Percentiles rank a stretch among this genome's conserved stretches.
Conservation (phyloP, 1,140 invertebrate genomes). For the Musca domestica region DNA sequence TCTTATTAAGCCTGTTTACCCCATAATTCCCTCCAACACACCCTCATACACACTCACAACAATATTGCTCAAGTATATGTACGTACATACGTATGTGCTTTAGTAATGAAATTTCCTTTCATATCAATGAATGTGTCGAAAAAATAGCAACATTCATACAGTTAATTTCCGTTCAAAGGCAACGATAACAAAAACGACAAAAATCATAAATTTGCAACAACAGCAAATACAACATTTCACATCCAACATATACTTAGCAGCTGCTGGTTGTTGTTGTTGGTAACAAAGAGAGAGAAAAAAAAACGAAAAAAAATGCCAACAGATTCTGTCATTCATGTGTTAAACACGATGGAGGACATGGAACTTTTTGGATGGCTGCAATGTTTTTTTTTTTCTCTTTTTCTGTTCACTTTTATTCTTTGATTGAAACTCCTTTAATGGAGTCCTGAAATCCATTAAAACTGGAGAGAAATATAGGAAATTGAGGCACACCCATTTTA, state of each 20-base stretch:
- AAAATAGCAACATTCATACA: conserved; percentile 12
- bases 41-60: too few relatives aligned
- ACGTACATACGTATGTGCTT: neutral
- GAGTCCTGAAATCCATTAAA: too few relatives aligned
- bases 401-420: neutral
- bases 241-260: neutral
- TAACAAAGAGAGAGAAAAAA: too few relatives aligned
- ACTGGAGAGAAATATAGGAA: conserved; percentile 11
- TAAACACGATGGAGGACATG: too few relatives aligned
- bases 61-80: too few relatives aligned
- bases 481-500: conserved; percentile 21
- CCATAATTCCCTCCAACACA: too few relatives aligned
- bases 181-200: conserved; percentile 3
- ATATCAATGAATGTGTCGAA: conserved; percentile 13
- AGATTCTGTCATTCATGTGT: too few relatives aligned
- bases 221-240: too few relatives aligned
- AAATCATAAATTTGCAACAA: neutral
- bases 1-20: too few relatives aligned
- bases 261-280: too few relatives aligned
- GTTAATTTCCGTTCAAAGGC: conserved; percentile 2
- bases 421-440: neutral
- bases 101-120: conserved; percentile 16
- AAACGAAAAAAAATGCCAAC: too few relatives aligned
- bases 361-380: too few relatives aligned
- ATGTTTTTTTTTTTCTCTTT: neutral